Evolutionary conservation across 1,140 invertebrate genomes (phyloP).

Genomic region (Aleiodes sp.): DNA sequence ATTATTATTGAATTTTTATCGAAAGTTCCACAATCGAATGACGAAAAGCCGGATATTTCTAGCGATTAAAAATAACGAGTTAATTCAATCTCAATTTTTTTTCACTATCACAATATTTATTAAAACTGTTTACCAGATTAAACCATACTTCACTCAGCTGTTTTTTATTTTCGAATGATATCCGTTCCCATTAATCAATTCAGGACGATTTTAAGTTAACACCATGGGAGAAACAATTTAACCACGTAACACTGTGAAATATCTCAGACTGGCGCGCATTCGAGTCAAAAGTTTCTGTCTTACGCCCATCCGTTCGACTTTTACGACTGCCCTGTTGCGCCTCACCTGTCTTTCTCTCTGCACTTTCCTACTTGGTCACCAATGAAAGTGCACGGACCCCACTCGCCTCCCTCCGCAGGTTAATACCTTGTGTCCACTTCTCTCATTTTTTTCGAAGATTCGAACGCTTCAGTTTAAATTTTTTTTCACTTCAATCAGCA

Average conservation of each 20-base stretch:
- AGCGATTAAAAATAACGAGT: too few species aligned
- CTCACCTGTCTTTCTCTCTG: constrained; percentile 2
- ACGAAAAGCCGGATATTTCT: too few species aligned
- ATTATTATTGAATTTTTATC: too few species aligned
- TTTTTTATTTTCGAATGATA: too few species aligned
- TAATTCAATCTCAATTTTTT: too few species aligned
- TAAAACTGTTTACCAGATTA: too few species aligned
- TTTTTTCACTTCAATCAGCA: too few species aligned
- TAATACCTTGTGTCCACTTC: not conserved
- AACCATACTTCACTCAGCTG: too few species aligned
- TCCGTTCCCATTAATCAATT: too few species aligned
- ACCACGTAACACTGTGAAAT: not conserved
- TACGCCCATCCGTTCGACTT: constrained; percentile 25
- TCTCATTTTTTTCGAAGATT: not conserved
- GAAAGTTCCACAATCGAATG: too few species aligned
- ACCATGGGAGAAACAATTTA: not conserved
- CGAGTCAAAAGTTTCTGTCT: not conserved
- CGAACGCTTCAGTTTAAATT: not conserved
- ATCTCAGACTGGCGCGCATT: not conserved
- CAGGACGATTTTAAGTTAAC: not conserved
- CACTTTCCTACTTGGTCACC: not conserved
- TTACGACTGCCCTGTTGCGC: not conserved
- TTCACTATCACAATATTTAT: too few species aligned
- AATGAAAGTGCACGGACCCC: constrained; percentile 3
- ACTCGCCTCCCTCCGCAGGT: not conserved